Base-by-base conservation (phyloP, 2,113 vertebrate genomes). In the Ctenodactylus gundi region DNA sequence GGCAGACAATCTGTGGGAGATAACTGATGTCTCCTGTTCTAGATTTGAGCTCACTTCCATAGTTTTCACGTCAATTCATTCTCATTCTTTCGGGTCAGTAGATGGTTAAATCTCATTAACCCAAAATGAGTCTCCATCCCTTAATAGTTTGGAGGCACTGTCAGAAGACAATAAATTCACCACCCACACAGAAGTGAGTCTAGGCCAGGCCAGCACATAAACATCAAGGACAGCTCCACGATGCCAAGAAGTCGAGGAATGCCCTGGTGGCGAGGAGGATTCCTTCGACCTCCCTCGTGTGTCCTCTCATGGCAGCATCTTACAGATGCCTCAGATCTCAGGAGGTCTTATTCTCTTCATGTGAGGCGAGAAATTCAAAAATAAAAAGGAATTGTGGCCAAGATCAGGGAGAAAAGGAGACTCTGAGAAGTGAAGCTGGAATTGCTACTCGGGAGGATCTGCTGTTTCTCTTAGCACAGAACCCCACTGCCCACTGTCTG, bases 181-280 rank as follows among this genome's bases (percentile, higher is more conserved):
- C 85, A 75, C 94, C 93, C 90, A 96, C 95, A 34, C 75, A 72
- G 96, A 96, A 96, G 87, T 49, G 72, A 89, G 94, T 88, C 87
- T 72, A 18, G 3, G 39, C 0, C 2, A 62, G 53, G 17, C 11
- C 65, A 70, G 84, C 25, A 46, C 17, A 34, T 46, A 64, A 81
- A 91, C 55, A 81, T 53, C 76, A 88, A 78, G 91, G 46, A 9
- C 81, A 88, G 73, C 67, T 83, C 11, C 0, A 2, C 34, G 20
- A 77, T 18, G 3, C 53, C 36, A 82, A 65, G 87, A 86, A 86
- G 75, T 76, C 91, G 70, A 25, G 0, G 15, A 11, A 80, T 77
- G 13, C 83, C 31, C 13, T 80, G 57, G 60, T 7, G 3, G 18
- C 44, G 93, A 94, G 95, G 34, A 34, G 41, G 62, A 41, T 31